Percentiles rank a stretch among this genome's conserved stretches.
Evolutionary conservation across 2,797 vertebrate genomes (phyloP).

Genomic region (Melanotaenia parkinsoni): DNA sequence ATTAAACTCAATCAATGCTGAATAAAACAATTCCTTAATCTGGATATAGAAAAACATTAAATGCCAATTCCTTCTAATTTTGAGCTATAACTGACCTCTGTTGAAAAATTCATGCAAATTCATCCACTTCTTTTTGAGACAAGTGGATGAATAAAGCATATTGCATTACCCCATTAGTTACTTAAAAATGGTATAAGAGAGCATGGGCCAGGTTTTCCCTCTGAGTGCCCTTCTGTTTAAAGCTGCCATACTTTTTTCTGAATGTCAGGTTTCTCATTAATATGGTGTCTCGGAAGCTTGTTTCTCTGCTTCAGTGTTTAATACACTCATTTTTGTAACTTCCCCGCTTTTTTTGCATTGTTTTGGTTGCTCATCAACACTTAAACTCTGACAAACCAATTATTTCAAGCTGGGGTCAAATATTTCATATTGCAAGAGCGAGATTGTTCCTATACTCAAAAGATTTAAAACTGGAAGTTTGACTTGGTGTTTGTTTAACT

Average conservation of each 20-base stretch:
- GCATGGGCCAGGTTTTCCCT: not conserved
- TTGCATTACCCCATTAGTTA: too few relatives aligned
- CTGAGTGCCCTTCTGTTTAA: not conserved
- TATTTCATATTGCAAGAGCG: not conserved
- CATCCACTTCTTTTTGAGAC: not conserved
- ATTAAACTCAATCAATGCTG: not conserved
- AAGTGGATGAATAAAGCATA: not conserved
- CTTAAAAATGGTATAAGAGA: not conserved
- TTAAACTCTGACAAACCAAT: not conserved
- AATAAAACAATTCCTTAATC: not conserved
- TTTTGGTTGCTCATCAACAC: not conserved
- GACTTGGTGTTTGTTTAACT: not conserved
- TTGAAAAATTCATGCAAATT: not conserved
- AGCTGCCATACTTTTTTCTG: not conserved
- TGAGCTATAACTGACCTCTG: too few relatives aligned
- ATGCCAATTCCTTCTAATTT: not conserved
- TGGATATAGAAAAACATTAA: not conserved
- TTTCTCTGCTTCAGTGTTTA: not conserved
- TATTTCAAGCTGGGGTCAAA: not conserved
- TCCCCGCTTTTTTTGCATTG: not conserved
- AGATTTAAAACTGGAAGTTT: not conserved
- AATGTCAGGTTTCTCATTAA: not conserved
- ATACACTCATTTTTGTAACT: not conserved
- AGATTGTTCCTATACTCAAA: not conserved
- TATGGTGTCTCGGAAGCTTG: not conserved